Conservation (phyloP, 2,888 invertebrate genomes). For the Heliconius ethilla region DNA sequence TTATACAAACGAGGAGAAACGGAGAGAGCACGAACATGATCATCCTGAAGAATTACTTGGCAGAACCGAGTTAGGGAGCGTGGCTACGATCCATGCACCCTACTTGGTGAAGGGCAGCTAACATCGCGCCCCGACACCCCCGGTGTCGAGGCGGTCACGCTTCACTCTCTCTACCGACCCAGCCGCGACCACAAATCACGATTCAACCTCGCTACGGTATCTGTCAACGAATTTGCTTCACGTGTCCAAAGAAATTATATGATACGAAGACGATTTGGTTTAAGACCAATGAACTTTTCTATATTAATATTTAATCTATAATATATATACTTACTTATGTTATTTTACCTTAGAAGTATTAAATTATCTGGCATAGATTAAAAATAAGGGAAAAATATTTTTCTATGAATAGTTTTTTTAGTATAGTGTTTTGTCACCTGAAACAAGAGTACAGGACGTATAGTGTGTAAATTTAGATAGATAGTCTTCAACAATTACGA, state of each 20-base stretch:
- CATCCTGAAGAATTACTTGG: slow-evolving; percentile 69
- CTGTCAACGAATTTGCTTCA: slow-evolving; percentile 56
- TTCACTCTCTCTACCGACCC: slow-evolving; percentile 50
- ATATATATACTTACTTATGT: slow-evolving; percentile 1
- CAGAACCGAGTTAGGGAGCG: slow-evolving; percentile 64
- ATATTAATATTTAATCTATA: slow-evolving; percentile 12
- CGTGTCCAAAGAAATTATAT: slow-evolving; percentile 62
- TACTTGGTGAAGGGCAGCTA: slow-evolving; percentile 70
- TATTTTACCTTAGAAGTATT: slow-evolving; percentile 7
- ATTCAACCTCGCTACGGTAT: slow-evolving; percentile 55
- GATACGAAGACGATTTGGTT: slow-evolving; percentile 77
- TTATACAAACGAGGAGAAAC: slow-evolving; percentile 90
- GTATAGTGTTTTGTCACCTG: slow-evolving; percentile 35
- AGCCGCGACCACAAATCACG: slow-evolving; percentile 47
- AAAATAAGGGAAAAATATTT: slow-evolving; percentile 56
- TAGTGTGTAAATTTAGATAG: slow-evolving; percentile 29
- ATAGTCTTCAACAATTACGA: slow-evolving; percentile 30
- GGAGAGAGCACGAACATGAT: slow-evolving; percentile 67
- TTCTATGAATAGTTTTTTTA: slow-evolving; percentile 60
- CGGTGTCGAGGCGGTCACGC: slow-evolving; percentile 46
- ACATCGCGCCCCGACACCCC: slow-evolving; percentile 60
- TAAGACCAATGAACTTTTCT: slow-evolving; percentile 59
- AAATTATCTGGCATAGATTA: slow-evolving; percentile 6
- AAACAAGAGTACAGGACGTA: slow-evolving; percentile 37
- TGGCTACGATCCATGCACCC: slow-evolving; percentile 73